Evolutionary conservation across 2,113 vertebrate genomes (phyloP).

Genomic region (Zingel zingel): DNA sequence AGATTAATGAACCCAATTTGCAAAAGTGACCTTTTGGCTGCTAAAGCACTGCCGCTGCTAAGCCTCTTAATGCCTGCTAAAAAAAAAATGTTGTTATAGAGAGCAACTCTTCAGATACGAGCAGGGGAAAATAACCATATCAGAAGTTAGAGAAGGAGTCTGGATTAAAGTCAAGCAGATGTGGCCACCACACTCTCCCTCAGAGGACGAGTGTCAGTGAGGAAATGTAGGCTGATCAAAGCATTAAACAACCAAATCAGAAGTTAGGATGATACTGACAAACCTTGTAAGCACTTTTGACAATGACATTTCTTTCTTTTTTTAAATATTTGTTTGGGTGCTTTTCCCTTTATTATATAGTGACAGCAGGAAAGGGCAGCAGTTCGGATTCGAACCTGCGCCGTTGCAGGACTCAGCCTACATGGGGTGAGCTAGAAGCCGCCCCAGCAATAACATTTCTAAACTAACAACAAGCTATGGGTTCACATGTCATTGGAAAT

Average conservation of each 20-base stretch:
- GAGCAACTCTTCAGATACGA: slow-evolving; percentile 77
- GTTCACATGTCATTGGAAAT: slow-evolving; percentile 17
- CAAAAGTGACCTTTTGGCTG: slow-evolving; percentile 86
- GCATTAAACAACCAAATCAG: slow-evolving; percentile 34
- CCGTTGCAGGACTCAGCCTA: too few species aligned
- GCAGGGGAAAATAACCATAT: slow-evolving; percentile 70
- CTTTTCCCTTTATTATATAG: too few species aligned
- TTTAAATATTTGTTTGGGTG: too few species aligned
- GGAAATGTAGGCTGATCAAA: slow-evolving; percentile 53
- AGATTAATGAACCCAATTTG: slow-evolving; percentile 90
- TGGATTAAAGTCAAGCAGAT: slow-evolving; percentile 75
- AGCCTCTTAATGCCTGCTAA: slow-evolving; percentile 84
- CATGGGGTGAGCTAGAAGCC: too few species aligned
- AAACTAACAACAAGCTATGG: slow-evolving; percentile 17
- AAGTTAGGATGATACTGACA: slow-evolving; percentile 25
- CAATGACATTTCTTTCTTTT: neutral
- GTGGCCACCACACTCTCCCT: slow-evolving; percentile 53
- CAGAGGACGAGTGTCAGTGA: slow-evolving; percentile 53
- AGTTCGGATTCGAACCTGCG: too few species aligned
- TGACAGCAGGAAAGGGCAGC: too few species aligned
- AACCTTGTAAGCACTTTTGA: slow-evolving; percentile 19
- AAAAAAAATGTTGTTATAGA: slow-evolving; percentile 77
- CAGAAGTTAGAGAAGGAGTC: slow-evolving; percentile 65
- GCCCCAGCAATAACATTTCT: neutral
- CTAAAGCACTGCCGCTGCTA: slow-evolving; percentile 77